These are phyloP conservation scores for Ptychodera flava DNA, from an alignment of 35 echinoderm and acorn worm genomes.

Conservation along the genomic window DNA sequence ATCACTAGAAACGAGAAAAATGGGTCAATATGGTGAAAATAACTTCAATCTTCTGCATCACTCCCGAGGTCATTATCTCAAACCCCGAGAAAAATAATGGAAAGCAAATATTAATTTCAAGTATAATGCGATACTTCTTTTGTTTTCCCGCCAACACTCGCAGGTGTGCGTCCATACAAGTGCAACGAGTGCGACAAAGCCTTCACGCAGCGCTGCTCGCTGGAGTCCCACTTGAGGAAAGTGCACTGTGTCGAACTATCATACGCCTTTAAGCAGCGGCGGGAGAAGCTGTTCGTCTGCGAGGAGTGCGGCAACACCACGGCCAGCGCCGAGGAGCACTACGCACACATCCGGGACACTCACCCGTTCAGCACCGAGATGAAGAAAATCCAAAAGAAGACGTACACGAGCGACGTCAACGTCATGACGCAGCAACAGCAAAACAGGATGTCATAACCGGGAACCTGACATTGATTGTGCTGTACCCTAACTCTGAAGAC, in stretches of 20 bases:
- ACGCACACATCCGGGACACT: slow-evolving; percentile 7
- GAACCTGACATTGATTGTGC: too few species aligned
- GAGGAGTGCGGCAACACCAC: slow-evolving; percentile 41
- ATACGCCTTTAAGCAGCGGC: slow-evolving; percentile 47
- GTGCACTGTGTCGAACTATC: slow-evolving; percentile 15
- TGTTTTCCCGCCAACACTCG: too few species aligned
- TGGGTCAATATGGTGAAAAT: too few species aligned
- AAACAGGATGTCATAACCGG: background rate
- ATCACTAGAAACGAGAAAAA: too few species aligned
- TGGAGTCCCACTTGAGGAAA: slow-evolving; percentile 33
- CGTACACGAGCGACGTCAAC: background rate
- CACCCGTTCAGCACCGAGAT: background rate
- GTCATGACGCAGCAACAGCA: background rate
- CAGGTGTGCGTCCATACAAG: slow-evolving; percentile 45
- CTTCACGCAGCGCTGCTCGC: slow-evolving; percentile 53
- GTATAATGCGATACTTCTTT: too few species aligned
- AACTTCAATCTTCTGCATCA: too few species aligned
- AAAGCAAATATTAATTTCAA: too few species aligned
- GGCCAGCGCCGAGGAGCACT: slow-evolving; percentile 18
- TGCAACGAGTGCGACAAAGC: slow-evolving; percentile 22
- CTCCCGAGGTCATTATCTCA: too few species aligned
- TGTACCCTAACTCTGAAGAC: too few species aligned
- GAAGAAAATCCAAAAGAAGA: background rate
- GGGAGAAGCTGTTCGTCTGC: slow-evolving; percentile 39
- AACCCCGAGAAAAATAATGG: too few species aligned